Evolutionary conservation across 2,797 vertebrate species (phyloP).

Genomic region (Phataginus tetradactyla): DNA sequence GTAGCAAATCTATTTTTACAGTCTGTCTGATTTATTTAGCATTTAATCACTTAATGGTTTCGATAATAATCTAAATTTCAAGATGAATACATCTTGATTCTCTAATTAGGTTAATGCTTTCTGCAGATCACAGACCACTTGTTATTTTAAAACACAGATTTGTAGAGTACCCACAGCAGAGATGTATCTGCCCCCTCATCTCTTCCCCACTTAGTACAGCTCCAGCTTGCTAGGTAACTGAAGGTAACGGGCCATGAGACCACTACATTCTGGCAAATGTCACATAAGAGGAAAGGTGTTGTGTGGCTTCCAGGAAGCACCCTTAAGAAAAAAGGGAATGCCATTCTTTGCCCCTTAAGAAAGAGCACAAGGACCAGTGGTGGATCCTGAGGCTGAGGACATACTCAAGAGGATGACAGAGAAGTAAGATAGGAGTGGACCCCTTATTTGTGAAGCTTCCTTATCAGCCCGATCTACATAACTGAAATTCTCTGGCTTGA

Average conservation of each 20-base stretch:
- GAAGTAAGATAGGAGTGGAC: not conserved
- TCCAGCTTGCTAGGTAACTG: not conserved
- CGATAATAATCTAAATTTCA: not conserved
- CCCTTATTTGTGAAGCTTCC: too few relatives aligned
- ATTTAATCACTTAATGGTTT: conserved; percentile 17
- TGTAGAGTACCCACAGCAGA: not conserved
- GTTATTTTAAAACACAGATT: not conserved
- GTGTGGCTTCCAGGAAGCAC: not conserved
- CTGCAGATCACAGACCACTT: not conserved
- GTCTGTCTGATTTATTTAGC: not conserved
- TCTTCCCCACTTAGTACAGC: not conserved
- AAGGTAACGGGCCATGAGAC: not conserved
- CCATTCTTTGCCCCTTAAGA: not conserved
- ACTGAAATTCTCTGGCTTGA: not conserved
- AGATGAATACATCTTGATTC: not conserved
- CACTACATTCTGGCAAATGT: not conserved
- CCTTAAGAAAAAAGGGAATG: not conserved
- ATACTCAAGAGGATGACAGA: not conserved
- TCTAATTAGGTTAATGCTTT: not conserved
- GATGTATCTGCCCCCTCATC: fast-evolving
- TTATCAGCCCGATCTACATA: not conserved
- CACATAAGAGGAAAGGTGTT: not conserved
- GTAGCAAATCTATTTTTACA: not conserved
- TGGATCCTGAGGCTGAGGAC: fast-evolving
- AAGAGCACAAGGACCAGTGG: not conserved